Conservation (phyloP, 2,113 vertebrate species). For the Lipophrys pholis region DNA sequence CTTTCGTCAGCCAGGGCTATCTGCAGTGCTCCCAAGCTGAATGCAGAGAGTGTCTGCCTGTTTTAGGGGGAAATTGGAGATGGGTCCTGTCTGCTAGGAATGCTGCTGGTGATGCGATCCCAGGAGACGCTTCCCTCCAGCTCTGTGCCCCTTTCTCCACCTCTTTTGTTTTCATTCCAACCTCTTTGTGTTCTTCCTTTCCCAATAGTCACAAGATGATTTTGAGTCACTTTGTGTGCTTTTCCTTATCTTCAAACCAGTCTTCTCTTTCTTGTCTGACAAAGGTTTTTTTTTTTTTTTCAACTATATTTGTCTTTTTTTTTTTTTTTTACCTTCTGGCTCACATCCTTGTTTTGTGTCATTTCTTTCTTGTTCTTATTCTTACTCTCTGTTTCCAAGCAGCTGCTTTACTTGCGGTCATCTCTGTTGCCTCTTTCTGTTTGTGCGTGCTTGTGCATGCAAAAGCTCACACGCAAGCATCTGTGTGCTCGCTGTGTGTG, state of each 20-base stretch:
- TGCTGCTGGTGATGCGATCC: conserved; percentile 72
- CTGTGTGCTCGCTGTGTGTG: conserved; percentile 30
- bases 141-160: conserved; percentile 54
- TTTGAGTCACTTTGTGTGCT: conserved; percentile 19
- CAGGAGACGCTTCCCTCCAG: conserved; percentile 64
- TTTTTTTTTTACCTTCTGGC: not conserved
- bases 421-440: conserved; percentile 6
- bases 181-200: conserved; percentile 23
- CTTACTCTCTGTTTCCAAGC: conserved; percentile 6
- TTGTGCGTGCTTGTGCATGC: conserved; percentile 8
- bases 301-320: not conserved
- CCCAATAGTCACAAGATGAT: conserved; percentile 5
- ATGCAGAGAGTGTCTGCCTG: conserved; percentile 57
- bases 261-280: not conserved
- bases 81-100: conserved; percentile 65
- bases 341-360: not conserved
- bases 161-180: conserved; percentile 25
- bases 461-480: conserved; percentile 40
- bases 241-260: not conserved
- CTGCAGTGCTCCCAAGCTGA: conserved; percentile 64
- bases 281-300: conserved; percentile 3
- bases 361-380: conserved; percentile 6
- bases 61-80: conserved; percentile 76
- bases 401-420: conserved; percentile 36
- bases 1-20: conserved; percentile 81